These are phyloP conservation scores for Diachrysia chrysitis DNA, from an alignment of 2,888 invertebrate genomes.

Conservation along the genomic window DNA sequence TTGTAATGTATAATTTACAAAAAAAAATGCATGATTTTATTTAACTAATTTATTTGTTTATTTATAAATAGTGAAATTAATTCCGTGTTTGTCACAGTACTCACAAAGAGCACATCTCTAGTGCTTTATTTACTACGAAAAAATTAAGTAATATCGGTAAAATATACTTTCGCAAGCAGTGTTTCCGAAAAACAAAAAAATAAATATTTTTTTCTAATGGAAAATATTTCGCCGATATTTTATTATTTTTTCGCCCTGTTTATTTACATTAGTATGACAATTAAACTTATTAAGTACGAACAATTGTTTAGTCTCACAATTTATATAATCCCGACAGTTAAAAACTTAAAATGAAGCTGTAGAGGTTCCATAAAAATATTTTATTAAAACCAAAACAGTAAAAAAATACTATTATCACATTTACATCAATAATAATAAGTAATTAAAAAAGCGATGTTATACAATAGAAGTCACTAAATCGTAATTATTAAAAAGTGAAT, in stretches of 20 bases:
- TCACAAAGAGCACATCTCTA: slow-evolving; percentile 38
- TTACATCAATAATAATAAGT: slow-evolving; percentile 62
- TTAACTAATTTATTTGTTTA: background rate
- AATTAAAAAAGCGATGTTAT: slow-evolving; percentile 63
- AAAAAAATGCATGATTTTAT: background rate
- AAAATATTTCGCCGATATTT: slow-evolving; percentile 41
- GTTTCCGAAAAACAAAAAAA: slow-evolving; percentile 16
- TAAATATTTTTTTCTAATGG: slow-evolving; percentile 9
- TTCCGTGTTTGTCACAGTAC: slow-evolving; percentile 34
- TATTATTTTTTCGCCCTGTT: slow-evolving; percentile 42
- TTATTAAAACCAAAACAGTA: slow-evolving; percentile 11
- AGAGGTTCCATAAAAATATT: slow-evolving; percentile 14
- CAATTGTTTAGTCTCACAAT: slow-evolving; percentile 52
- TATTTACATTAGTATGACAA: slow-evolving; percentile 73
- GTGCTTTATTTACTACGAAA: slow-evolving; percentile 45
- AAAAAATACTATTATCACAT: slow-evolving; percentile 68
- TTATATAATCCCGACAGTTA: slow-evolving; percentile 40
- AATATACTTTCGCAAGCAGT: slow-evolving; percentile 1
- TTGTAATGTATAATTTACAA: background rate
- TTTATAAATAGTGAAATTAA: slow-evolving; percentile 28
- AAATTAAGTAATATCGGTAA: slow-evolving; percentile 38
- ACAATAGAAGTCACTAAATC: slow-evolving; percentile 37
- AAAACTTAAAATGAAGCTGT: slow-evolving; percentile 28
- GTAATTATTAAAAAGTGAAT: slow-evolving; percentile 52
- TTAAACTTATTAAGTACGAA: slow-evolving; percentile 61